These are phyloP conservation scores for Eupristina koningsbergeri DNA, from an alignment of 1,140 invertebrate species.

Conservation along the genomic window DNA sequence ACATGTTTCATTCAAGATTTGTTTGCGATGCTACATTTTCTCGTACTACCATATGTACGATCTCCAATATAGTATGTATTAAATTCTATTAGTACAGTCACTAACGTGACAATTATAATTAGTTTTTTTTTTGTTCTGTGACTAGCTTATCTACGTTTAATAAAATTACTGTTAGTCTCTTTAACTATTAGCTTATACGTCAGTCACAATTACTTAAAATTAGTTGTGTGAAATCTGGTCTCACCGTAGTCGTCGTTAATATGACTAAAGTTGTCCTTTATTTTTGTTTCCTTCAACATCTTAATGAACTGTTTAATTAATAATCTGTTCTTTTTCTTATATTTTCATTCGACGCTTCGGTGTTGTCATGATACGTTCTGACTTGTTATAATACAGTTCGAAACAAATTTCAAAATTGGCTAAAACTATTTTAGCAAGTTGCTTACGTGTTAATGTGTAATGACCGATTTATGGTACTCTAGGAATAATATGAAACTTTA, in stretches of 20 bases:
- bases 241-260: conserved; percentile 50
- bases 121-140: conserved; percentile 46
- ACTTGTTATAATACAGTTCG: conserved; percentile 28
- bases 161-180: conserved; percentile 44
- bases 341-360: conserved; percentile 43
- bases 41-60: conserved; percentile 47
- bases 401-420: conserved; percentile 34
- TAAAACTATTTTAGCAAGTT: conserved; percentile 23
- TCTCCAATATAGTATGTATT: conserved; percentile 46
- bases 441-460: conserved; percentile 36
- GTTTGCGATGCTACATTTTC: conserved; percentile 41
- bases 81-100: conserved; percentile 44
- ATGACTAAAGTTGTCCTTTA: conserved; percentile 43
- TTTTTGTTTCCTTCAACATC: conserved; percentile 41
- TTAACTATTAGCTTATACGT: conserved; percentile 47
- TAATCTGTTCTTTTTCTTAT: conserved; percentile 27
- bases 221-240: conserved; percentile 53
- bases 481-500: conserved; percentile 30
- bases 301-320: conserved; percentile 37
- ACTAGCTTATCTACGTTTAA: conserved; percentile 49
- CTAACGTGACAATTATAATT: conserved; percentile 32
- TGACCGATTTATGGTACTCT: conserved; percentile 45
- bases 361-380: conserved; percentile 42
- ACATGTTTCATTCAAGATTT: conserved; percentile 31
- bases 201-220: conserved; percentile 52